A percentile compares a stretch with the other conserved stretches of the same genome.
Conservation (phyloP, 2,797 vertebrate genomes). For the Columba guinea region DNA sequence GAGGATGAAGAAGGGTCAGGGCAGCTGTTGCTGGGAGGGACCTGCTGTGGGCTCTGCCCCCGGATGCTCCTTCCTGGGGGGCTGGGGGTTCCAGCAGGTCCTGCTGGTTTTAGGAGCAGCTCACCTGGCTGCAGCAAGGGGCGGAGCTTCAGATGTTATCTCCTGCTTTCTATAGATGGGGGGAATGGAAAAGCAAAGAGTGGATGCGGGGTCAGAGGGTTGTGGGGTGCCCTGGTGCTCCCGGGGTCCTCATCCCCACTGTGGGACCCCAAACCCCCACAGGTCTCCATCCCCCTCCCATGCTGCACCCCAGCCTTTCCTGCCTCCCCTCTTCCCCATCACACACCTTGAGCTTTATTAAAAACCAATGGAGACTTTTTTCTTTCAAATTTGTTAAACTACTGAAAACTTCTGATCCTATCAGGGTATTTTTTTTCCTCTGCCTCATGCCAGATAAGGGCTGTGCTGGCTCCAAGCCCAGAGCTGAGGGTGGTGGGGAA, state of each 20-base stretch:
- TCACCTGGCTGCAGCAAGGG: background rate
- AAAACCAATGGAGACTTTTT: background rate
- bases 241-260: rapidly evolving
- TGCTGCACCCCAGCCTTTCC: background rate
- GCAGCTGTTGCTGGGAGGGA: rapidly evolving
- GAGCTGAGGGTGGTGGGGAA: slow-evolving; percentile 32
- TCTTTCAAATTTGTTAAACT: slow-evolving; percentile 17
- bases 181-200: background rate
- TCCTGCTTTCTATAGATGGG: background rate
- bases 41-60: rapidly evolving
- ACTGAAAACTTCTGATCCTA: slow-evolving; percentile 43
- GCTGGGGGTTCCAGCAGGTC: background rate
- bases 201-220: rapidly evolving
- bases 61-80: rapidly evolving
- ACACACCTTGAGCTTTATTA: background rate
- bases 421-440: background rate
- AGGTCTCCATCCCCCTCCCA: background rate
- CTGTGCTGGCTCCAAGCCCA: slow-evolving; percentile 38
- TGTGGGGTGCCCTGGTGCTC: background rate
- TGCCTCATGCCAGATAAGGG: slow-evolving; percentile 53
- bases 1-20: slow-evolving; percentile 52
- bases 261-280: rapidly evolving
- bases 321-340: background rate
- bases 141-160: background rate
- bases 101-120: background rate